A percentile compares a stretch with the other conserved stretches of the same genome.
Evolutionary conservation across 2,888 invertebrate species (phyloP).

Genomic region (Cryptophagus acutangulus): DNA sequence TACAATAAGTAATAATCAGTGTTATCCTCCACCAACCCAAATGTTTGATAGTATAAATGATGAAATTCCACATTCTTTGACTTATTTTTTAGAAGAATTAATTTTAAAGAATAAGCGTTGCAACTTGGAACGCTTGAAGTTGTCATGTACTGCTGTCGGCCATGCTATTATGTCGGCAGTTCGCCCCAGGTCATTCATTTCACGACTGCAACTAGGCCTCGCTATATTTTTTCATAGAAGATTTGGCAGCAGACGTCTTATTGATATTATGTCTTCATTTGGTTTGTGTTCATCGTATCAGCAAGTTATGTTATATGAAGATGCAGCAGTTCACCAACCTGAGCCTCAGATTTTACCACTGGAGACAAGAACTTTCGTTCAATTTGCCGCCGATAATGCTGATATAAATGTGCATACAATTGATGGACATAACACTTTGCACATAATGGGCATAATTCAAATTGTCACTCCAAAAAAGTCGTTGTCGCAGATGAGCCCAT

Average conservation of each 20-base stretch:
- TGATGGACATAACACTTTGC: constrained; percentile 32
- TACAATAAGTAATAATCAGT: constrained; percentile 34
- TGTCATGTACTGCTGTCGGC: constrained; percentile 12
- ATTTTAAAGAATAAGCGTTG: no score
- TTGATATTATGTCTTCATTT: no score
- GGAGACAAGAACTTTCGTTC: constrained; percentile 28
- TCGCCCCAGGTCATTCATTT: constrained; percentile 24
- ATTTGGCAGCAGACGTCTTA: not conserved
- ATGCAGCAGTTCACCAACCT: constrained; percentile 26
- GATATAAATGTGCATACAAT: constrained; percentile 35
- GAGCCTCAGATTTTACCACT: constrained; percentile 27
- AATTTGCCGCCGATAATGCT: constrained; percentile 34
- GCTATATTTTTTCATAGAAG: constrained; percentile 8
- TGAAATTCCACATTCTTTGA: constrained; percentile 34
- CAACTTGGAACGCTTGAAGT: constrained; percentile 13
- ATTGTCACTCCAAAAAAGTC: constrained; percentile 25
- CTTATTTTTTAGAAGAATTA: constrained; percentile 33
- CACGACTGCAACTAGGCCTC: constrained; percentile 33
- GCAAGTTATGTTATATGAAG: constrained; percentile 27
- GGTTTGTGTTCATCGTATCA: constrained; percentile 27
- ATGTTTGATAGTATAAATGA: constrained; percentile 29
- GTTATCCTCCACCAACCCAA: constrained; percentile 38
- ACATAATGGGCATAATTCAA: no score
- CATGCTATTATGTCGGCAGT: constrained; percentile 36
- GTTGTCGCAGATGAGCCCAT: constrained; percentile 22